Percentiles rank a stretch among this genome's conserved stretches.
Conservation (phyloP, 2,113 vertebrate genomes). For the Blennius ocellaris region DNA sequence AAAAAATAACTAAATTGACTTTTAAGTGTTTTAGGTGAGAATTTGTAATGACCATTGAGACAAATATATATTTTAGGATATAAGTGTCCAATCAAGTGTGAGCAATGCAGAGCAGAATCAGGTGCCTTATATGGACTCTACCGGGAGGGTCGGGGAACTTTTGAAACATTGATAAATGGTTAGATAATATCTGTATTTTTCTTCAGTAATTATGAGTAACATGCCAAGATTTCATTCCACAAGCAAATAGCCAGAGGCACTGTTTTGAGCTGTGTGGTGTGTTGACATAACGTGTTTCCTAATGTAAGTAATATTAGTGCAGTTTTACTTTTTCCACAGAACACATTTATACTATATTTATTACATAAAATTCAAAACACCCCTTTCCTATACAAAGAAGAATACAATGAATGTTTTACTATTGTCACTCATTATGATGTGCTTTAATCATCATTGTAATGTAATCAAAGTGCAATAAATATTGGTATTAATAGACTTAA, state of each 20-base stretch:
- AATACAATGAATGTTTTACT: conserved; percentile 69
- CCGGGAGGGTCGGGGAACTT: conserved; percentile 19
- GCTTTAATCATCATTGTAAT: conserved; percentile 74
- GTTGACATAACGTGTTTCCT: conserved; percentile 39
- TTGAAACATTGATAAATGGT: conserved; percentile 2
- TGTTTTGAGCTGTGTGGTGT: conserved; percentile 7
- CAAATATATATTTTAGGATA: background rate
- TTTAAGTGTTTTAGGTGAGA: conserved; percentile 1
- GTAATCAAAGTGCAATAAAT: conserved; percentile 80
- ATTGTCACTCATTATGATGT: conserved; percentile 65
- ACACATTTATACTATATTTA: conserved; percentile 63
- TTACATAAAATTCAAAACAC: conserved; percentile 49
- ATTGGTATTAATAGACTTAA: conserved; percentile 44
- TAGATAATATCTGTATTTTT: conserved; percentile 21
- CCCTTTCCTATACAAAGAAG: conserved; percentile 31
- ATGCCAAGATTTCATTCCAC: conserved; percentile 15
- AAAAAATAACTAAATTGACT: conserved; percentile 1
- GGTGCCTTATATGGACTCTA: conserved; percentile 69
- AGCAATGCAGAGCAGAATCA: conserved; percentile 38
- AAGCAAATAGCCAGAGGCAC: background rate
- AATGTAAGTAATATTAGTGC: conserved; percentile 33
- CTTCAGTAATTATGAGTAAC: background rate
- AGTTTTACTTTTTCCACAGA: conserved; percentile 54
- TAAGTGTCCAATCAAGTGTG: conserved; percentile 13
- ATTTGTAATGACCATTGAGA: background rate